phyloP scores from a whole-genome alignment of 1,140 invertebrate genomes.

The Dufourea novaeangliae region DNA sequence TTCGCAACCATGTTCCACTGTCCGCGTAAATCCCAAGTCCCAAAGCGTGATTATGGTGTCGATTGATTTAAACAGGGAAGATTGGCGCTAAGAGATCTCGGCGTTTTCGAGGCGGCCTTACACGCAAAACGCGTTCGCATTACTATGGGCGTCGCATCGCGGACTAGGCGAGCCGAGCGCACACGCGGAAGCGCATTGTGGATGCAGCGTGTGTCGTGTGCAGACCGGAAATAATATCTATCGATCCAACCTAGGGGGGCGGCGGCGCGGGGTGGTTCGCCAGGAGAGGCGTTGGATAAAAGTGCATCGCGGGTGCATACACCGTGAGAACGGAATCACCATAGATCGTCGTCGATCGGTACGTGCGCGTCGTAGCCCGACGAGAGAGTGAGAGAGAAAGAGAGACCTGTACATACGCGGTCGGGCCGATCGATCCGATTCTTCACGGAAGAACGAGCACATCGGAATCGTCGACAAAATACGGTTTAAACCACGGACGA shows the following conservation, averaged over 20 bases:
- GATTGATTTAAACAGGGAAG: background rate
- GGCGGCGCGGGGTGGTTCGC: background rate
- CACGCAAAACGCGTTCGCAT: conserved; percentile 65
- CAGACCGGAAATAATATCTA: conserved; percentile 71
- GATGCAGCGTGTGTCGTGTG: conserved; percentile 65
- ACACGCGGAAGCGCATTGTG: conserved; percentile 69
- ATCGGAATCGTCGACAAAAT: conserved; percentile 48
- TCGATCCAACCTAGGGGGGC: conserved; percentile 49
- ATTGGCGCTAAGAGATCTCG: background rate
- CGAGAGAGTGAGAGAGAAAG: too few species aligned
- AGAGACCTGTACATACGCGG: conserved; percentile 43
- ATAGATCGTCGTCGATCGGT: conserved; percentile 55
- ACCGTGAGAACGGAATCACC: conserved; percentile 45
- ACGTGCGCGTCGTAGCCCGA: conserved; percentile 33
- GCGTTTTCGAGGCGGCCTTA: background rate
- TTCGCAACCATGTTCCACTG: too few species aligned
- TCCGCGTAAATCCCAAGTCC: too few species aligned
- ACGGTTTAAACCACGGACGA: conserved; percentile 41
- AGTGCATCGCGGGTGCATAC: conserved; percentile 54
- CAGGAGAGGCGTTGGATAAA: conserved; percentile 48
- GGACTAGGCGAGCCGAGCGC: background rate
- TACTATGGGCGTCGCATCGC: conserved; percentile 62
- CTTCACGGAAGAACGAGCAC: background rate
- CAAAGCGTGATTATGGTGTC: too few species aligned
- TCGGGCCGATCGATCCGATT: conserved; percentile 27